Conservation (phyloP, 2,888 invertebrate genomes). For the Papilio gigon region DNA sequence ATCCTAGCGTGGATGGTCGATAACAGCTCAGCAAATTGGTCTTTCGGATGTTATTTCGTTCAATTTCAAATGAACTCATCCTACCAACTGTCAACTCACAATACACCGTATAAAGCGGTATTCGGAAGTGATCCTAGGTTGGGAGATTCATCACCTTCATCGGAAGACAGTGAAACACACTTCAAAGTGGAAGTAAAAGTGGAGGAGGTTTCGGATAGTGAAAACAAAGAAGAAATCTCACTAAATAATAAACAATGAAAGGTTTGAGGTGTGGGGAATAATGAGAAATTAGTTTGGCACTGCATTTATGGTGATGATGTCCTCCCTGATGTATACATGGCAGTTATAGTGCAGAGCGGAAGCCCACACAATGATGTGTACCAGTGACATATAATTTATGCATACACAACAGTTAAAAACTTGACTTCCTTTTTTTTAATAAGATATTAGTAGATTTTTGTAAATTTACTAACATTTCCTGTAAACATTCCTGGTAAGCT, state of each 20-base stretch:
- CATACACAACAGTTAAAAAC: too few species aligned
- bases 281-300: background rate
- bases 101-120: conserved; percentile 50
- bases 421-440: too few species aligned
- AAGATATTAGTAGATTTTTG: too few species aligned
- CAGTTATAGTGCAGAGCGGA: too few species aligned
- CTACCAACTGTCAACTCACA: conserved; percentile 45
- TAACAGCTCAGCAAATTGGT: conserved; percentile 51
- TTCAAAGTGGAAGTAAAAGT: background rate
- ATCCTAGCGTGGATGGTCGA: conserved; percentile 51
- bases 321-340: too few species aligned
- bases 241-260: background rate
- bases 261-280: background rate
- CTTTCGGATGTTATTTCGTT: conserved; percentile 49
- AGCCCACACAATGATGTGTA: too few species aligned
- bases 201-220: background rate
- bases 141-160: background rate
- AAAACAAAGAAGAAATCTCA: background rate
- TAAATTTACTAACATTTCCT: too few species aligned
- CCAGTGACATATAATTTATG: too few species aligned
- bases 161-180: background rate
- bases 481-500: too few species aligned
- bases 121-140: conserved; percentile 45
- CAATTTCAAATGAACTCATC: conserved; percentile 51
- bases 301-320: too few species aligned